Percentiles rank a stretch among this genome's conserved stretches.
These are phyloP conservation scores for Rhynchomys soricoides DNA, from an alignment of 2,113 vertebrate species.

Conservation along the genomic window DNA sequence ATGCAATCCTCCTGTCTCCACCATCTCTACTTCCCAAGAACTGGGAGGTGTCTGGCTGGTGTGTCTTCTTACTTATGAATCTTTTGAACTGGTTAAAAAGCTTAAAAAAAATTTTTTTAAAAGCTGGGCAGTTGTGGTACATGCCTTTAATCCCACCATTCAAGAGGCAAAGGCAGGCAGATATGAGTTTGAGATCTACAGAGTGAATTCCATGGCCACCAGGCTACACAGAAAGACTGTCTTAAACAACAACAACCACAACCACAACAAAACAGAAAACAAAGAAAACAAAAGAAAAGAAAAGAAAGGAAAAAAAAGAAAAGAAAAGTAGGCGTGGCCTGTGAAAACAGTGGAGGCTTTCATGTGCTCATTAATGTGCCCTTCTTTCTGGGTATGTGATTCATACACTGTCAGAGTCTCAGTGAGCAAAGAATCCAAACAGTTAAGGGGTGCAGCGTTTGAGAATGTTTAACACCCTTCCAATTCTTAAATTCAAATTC, in stretches of 20 bases:
- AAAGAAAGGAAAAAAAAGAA: no score
- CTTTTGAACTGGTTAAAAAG: background rate
- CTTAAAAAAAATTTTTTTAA: conserved; percentile 1
- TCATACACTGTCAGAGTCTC: conserved; percentile 24
- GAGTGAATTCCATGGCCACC: no score
- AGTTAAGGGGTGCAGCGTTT: background rate
- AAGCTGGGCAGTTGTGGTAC: no score
- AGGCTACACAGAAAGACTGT: no score
- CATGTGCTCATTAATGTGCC: background rate
- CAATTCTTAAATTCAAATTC: conserved; percentile 64
- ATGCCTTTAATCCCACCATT: no score
- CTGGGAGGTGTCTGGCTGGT: background rate
- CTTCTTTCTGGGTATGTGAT: background rate
- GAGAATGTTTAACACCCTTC: conserved; percentile 45
- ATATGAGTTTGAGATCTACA: no score
- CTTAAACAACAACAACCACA: no score
- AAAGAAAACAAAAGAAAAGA: background rate
- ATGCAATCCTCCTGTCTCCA: background rate
- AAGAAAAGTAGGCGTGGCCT: no score
- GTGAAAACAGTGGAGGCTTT: background rate
- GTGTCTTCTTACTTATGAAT: background rate
- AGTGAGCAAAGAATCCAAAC: conserved; percentile 1
- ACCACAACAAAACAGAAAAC: background rate
- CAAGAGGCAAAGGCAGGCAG: no score
- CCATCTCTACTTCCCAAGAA: background rate